Base-by-base conservation (phyloP, 37 sponge, comb jelly and placozoan species). In the Eunapius fragilis region DNA sequence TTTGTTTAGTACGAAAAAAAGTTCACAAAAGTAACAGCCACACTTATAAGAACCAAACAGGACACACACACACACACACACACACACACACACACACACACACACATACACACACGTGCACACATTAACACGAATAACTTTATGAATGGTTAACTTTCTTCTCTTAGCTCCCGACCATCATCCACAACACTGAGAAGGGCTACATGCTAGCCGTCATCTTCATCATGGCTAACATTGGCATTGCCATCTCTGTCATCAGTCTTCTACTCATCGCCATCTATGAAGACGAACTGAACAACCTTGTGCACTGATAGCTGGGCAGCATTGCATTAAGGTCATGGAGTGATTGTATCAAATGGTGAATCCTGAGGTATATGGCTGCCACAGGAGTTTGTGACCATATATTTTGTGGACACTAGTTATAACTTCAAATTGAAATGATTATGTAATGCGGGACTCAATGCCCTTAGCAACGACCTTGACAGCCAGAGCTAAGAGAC, bases 231-330 rank as follows among this genome's bases (percentile, higher is more conserved):
- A 91, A 91, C 69, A 77, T 89, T 37, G 93, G 93, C 0, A 82
- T 92, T 74, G 34, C 82, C 70, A 70, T 89, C 45, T 82, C 87
- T 32, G 89, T 92, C 79, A 84, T 67, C 11, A 70, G 68, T 10
- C 73, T 92, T 32, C 72, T 92, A 0, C 79, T 92, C 37, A n/a
- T 92, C 7, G 93, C 93, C 25, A 37, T 92, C 14, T 92, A 92
- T 81, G 93, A 92, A 45, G 90, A 89, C 27, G 68, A 85, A 6
- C 74, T 89, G 25, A 74, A 89, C 67, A 34, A 27, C 23, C 30
- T 88, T 23, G 36, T 88, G 17, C 58, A 58, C 14, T 58, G 58
- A 58, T 4, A 41, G 41, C n/a, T n/a, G n/a, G n/a, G n/a, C n/a
- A n/a, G n/a, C n/a, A n/a, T n/a, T n/a, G n/a, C n/a, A n/a, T n/a